Conservation (phyloP, 2,888 invertebrate genomes). For the Diplolepis rosae region DNA sequence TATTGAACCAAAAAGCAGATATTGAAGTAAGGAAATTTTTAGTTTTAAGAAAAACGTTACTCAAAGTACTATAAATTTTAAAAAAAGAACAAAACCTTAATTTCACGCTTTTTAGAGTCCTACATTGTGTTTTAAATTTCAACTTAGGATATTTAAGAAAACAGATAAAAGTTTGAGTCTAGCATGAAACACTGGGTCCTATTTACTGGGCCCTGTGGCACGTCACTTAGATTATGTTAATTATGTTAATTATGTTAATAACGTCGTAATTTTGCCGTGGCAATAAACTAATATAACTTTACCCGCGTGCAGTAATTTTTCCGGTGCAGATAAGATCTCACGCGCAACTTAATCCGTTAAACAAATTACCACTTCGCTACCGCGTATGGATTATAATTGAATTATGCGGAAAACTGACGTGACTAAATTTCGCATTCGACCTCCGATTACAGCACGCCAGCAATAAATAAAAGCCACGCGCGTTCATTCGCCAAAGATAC, state of each 20-base stretch:
- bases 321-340: constrained; percentile 11
- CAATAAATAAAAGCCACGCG: constrained; percentile 27
- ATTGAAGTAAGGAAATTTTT: too few relatives aligned
- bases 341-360: constrained; percentile 17
- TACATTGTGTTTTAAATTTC: constrained; percentile 2
- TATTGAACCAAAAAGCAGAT: too few relatives aligned
- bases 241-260: constrained; percentile 35
- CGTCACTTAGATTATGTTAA: constrained; percentile 32
- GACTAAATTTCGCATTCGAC: constrained; percentile 16
- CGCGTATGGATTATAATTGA: constrained; percentile 21
- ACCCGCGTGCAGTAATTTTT: constrained; percentile 14
- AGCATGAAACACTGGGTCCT: neutral
- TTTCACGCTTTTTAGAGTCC: neutral
- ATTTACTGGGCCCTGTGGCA: constrained; percentile 11
- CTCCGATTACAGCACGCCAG: constrained; percentile 23
- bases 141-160: constrained; percentile 1
- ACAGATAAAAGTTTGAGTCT: neutral
- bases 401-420: constrained; percentile 28
- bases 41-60: too few relatives aligned
- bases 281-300: constrained; percentile 22
- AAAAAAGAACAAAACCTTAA: neutral
- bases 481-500: neutral
- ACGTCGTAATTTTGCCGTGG: constrained; percentile 24
- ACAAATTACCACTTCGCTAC: constrained; percentile 25
- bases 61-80: too few relatives aligned